Evolutionary conservation across 2,797 vertebrate species (phyloP).

Genomic region (Numenius phaeopus): DNA sequence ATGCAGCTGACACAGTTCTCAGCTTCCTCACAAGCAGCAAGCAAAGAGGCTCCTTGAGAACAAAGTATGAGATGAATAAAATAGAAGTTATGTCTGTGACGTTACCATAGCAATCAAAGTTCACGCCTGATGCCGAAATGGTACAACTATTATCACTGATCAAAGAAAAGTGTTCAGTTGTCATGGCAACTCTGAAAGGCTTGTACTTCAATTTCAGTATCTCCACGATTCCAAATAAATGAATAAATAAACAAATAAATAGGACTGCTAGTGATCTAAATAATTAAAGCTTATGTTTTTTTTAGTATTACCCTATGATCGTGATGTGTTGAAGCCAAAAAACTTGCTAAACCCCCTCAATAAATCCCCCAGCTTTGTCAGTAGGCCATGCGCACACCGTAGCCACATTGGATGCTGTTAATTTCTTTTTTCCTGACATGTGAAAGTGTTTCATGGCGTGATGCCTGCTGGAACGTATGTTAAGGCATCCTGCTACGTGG

Average conservation of each 20-base stretch:
- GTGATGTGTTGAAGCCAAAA: neutral
- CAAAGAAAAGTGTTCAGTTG: constrained; percentile 48
- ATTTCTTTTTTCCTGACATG: neutral
- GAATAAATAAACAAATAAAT: neutral
- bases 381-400: neutral
- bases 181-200: constrained; percentile 36
- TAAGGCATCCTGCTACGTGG: neutral
- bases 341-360: neutral
- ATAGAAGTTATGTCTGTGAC: constrained; percentile 12
- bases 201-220: neutral
- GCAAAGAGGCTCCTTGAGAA: constrained; percentile 28
- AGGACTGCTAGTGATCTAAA: neutral
- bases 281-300: neutral
- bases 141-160: constrained; percentile 37
- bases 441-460: neutral
- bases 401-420: neutral
- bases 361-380: neutral
- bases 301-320: neutral
- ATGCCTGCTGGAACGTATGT: constrained; percentile 1
- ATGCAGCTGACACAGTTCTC: constrained; percentile 45
- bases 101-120: constrained; percentile 73
- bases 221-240: neutral
- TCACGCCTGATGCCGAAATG: constrained; percentile 38
- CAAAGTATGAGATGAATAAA: constrained; percentile 28
- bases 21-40: neutral